Base-by-base conservation (phyloP, 1,140 invertebrate species). In the Drosophila auraria region DNA sequence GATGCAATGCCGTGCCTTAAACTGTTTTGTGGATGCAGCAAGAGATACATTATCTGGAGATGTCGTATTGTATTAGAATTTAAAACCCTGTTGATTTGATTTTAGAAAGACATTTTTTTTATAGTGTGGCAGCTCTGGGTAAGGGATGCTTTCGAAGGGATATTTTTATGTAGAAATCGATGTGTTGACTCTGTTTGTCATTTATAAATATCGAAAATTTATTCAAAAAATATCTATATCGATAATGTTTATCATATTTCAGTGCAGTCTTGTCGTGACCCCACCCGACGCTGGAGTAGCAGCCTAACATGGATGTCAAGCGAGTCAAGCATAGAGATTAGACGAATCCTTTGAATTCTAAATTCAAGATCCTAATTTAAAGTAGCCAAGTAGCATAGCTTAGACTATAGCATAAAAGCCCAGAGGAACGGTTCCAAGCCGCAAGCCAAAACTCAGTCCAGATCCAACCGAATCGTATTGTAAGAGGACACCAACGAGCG, bases 321-420 rank as follows among this genome's bases (percentile, higher is more conserved):
- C 36, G 54, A 75, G 81, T 79, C 63, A 70, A 84, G 54, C 50
- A 56, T 75, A 89, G 53, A 81, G 69, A 89, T 84, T 87, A 87
- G 84, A 54, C 47, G 81, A 89, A 87, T 87, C 61, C 65, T 75
- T 87, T 82, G 84, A 87, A 87, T 87, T 87, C 62, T 51, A 87
- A 87, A 87, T 87, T 87, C 84, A 89, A 89, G 64, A 83, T 70
- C 63, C 61, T 87, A 69, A 80, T 81, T 89, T 84, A 75, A 75
- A 78, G 70, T 81, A 89, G 78, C 58, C 56, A 75, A 87, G 78
- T 89, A 78, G 84, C 82, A 64, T 87, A 80, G 56, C 81, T 40
- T 76, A 72, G 59, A 74, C 54, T 38, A 62, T 69, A 47, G 20
- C 57, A 58, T 25, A 38, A 23, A 57, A 63, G 38, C 40, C 27